phyloP scores from a whole-genome alignment of 2,797 vertebrate genomes.

The Erethizon dorsatum region DNA sequence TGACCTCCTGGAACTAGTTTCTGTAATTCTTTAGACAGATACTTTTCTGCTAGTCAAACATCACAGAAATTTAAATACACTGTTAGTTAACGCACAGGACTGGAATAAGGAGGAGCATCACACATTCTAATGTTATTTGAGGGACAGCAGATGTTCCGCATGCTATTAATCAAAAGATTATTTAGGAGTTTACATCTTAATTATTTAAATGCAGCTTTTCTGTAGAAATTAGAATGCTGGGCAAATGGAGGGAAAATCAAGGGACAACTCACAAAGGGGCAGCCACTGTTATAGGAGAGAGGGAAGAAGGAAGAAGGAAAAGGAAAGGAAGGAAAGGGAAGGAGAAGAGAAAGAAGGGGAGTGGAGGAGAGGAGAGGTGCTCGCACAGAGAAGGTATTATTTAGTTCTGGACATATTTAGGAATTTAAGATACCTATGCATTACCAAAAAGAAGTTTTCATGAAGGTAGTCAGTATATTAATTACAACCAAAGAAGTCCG shows the following conservation, averaged over 20 bases:
- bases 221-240: not conserved
- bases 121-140: not conserved
- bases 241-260: not conserved
- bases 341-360: rapidly evolving
- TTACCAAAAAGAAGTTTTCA: not conserved
- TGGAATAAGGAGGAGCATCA: not conserved
- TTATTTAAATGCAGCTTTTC: not conserved
- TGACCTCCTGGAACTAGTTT: not conserved
- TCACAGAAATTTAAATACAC: not conserved
- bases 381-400: not conserved
- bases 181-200: not conserved
- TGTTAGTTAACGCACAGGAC: not conserved
- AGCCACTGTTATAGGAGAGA: not conserved
- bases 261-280: not conserved
- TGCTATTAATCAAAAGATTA: not conserved
- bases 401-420: not conserved
- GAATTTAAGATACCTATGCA: not conserved
- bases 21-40: not conserved
- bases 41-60: not conserved
- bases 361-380: not conserved
- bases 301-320: no score
- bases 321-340: not conserved
- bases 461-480: not conserved
- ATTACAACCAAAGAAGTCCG: not conserved
- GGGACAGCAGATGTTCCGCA: not conserved